Conservation (phyloP, 2,113 vertebrate species). For the Eupsittula cactorum region DNA sequence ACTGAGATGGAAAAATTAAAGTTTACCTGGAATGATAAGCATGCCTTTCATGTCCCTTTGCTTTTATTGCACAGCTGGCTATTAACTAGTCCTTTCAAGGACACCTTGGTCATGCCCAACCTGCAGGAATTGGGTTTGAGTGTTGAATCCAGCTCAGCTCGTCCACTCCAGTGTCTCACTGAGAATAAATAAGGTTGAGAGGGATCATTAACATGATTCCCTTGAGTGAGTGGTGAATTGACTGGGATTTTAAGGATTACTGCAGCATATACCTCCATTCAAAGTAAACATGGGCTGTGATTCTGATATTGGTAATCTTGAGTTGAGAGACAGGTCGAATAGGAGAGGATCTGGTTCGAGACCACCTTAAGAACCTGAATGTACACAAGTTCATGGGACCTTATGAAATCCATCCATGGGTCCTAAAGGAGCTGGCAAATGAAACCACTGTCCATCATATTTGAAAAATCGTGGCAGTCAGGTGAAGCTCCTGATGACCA, state of each 20-base stretch:
- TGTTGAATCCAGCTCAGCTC: not conserved
- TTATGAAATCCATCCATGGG: too few relatives aligned
- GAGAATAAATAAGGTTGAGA: not conserved
- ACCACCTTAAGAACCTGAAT: too few relatives aligned
- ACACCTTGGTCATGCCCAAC: not conserved
- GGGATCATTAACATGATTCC: not conserved
- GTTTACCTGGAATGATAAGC: not conserved
- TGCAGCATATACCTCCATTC: not conserved
- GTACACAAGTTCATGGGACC: too few relatives aligned
- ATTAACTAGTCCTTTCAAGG: not conserved
- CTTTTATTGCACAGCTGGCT: not conserved
- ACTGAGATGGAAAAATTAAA: not conserved
- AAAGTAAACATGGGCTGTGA: not conserved
- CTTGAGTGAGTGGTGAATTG: fast-evolving
- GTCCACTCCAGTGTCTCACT: fast-evolving
- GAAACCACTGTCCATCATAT: too few relatives aligned
- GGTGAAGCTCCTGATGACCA: too few relatives aligned
- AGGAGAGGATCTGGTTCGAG: too few relatives aligned
- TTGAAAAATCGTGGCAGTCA: too few relatives aligned
- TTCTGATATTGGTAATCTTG: not conserved
- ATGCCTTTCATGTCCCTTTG: not conserved
- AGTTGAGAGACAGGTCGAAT: not conserved
- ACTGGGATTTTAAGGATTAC: not conserved
- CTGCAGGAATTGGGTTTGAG: not conserved
- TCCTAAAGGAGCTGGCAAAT: too few relatives aligned